These are phyloP conservation scores for Carcharodon carcharias DNA, from an alignment of 2,797 vertebrate genomes.

Conservation along the genomic window DNA sequence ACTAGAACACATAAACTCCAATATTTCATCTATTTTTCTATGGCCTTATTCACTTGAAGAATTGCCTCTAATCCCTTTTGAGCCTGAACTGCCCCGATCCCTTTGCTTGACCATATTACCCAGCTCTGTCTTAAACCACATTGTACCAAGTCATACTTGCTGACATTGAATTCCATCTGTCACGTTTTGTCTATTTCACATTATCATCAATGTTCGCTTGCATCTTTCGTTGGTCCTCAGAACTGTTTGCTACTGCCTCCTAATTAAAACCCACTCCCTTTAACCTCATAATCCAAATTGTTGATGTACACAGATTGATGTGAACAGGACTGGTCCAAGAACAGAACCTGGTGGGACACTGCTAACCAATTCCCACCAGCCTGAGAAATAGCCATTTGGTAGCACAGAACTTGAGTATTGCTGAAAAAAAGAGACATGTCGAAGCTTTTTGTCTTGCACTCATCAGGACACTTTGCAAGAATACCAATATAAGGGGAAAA, in stretches of 20 bases:
- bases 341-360: too few species aligned
- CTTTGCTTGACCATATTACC: neutral
- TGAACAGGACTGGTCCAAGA: neutral
- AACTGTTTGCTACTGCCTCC: neutral
- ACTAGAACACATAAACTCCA: neutral
- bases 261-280: neutral
- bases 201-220: neutral
- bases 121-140: neutral
- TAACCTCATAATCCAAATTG: neutral
- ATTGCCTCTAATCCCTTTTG: neutral
- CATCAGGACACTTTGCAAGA: too few species aligned
- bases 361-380: too few species aligned
- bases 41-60: neutral
- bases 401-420: too few species aligned
- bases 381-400: too few species aligned
- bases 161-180: neutral
- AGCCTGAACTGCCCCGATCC: neutral
- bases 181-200: neutral
- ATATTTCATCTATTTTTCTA: neutral
- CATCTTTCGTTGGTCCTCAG: neutral
- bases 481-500: too few species aligned
- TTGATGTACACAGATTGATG: neutral
- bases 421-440: too few species aligned
- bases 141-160: neutral
- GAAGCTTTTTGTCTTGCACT: too few species aligned